phyloP scores from a whole-genome alignment of 2,797 vertebrate genomes.

The Anguilla pacifica region DNA sequence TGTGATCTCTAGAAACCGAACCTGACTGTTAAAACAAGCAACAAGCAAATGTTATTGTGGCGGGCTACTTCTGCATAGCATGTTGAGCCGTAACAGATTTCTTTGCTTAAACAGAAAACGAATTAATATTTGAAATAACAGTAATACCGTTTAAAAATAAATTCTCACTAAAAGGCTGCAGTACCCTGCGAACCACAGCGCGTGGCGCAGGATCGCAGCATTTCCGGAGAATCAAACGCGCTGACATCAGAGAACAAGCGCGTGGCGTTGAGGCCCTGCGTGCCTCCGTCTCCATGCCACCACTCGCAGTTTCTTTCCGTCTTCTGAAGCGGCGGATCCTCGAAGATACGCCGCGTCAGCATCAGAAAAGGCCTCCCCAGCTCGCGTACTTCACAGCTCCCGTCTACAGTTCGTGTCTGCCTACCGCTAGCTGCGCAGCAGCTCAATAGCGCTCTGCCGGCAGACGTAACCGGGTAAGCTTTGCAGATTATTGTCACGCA shows the following conservation, averaged over 20 bases:
- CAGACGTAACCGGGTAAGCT: conserved; percentile 62
- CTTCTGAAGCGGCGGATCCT: conserved; percentile 64
- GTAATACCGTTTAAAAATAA: background rate
- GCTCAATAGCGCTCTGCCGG: conserved; percentile 55
- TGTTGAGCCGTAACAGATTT: background rate
- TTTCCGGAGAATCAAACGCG: conserved; percentile 59
- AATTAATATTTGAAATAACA: background rate
- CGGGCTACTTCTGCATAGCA: background rate
- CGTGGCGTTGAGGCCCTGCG: conserved; percentile 67
- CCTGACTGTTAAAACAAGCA: background rate
- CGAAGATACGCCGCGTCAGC: conserved; percentile 49
- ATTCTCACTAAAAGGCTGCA: conserved; percentile 50
- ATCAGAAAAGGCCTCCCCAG: conserved; percentile 52
- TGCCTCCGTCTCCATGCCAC: conserved; percentile 73
- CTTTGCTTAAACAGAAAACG: background rate
- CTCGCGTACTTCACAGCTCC: conserved; percentile 50
- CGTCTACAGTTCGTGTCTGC: conserved; percentile 41
- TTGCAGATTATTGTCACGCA: conserved; percentile 47
- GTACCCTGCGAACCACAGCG: conserved; percentile 32
- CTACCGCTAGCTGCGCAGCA: conserved; percentile 48
- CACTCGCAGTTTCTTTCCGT: conserved; percentile 76
- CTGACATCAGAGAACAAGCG: conserved; percentile 76
- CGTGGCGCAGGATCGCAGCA: conserved; percentile 52
- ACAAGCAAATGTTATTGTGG: background rate
- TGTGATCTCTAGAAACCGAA: background rate